Evolutionary conservation across 2,797 vertebrate genomes (phyloP).

Genomic region (Scomberomorus guttatus): DNA sequence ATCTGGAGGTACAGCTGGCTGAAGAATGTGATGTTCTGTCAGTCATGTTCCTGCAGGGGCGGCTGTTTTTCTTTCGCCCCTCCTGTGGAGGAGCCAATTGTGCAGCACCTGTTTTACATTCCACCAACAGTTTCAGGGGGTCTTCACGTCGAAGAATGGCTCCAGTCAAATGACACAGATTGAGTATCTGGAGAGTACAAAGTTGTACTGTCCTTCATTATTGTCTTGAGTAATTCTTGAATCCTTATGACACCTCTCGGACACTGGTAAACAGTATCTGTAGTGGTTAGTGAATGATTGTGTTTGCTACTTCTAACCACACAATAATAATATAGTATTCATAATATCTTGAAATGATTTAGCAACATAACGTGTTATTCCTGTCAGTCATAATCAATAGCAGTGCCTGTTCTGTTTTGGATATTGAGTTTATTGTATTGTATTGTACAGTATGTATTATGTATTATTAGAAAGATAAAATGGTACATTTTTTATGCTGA

Average conservation of each 20-base stretch:
- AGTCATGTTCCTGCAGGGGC: conserved; percentile 74
- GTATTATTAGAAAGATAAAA: too few species aligned
- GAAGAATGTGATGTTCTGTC: conserved; percentile 82
- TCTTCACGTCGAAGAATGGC: conserved; percentile 51
- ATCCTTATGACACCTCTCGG: conserved; percentile 2
- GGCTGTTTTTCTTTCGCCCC: conserved; percentile 79
- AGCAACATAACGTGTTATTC: neutral
- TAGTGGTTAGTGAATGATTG: neutral
- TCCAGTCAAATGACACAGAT: conserved; percentile 50
- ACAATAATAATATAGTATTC: neutral
- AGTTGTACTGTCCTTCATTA: conserved; percentile 21
- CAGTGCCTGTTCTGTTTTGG: neutral
- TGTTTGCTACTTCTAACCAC: neutral
- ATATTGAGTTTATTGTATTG: neutral
- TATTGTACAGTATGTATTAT: too few species aligned
- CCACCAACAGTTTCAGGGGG: conserved; percentile 66
- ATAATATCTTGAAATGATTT: too few species aligned
- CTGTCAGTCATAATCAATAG: neutral
- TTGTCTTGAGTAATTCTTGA: conserved; percentile 3
- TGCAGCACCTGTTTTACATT: conserved; percentile 87
- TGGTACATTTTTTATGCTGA: too few species aligned
- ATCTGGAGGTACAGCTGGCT: conserved; percentile 80
- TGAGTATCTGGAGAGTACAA: conserved; percentile 43
- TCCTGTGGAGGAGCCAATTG: conserved; percentile 76
- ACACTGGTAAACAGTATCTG: neutral